phyloP scores from a whole-genome alignment of 2,797 vertebrate species.

The Choloepus didactylus region DNA sequence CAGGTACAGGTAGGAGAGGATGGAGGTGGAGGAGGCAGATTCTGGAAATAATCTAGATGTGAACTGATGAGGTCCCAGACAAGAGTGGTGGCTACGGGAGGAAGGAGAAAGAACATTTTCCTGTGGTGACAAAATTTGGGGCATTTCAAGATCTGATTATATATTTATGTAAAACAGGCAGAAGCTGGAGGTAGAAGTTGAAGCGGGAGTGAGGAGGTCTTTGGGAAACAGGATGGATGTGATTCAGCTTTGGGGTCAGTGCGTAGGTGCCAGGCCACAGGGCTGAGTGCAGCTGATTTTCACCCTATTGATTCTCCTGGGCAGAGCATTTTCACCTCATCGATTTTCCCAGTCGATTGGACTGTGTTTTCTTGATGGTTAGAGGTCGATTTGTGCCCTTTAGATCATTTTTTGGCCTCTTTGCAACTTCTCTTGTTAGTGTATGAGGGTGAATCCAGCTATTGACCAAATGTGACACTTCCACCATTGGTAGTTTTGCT shows the following conservation, averaged over 20 bases:
- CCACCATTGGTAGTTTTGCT: constrained; percentile 27
- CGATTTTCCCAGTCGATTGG: constrained; percentile 74
- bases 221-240: constrained; percentile 31
- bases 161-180: not conserved
- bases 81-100: not conserved
- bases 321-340: constrained; percentile 73
- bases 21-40: not conserved
- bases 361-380: constrained; percentile 72
- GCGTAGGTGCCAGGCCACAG: not conserved
- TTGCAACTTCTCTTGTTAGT: constrained; percentile 68
- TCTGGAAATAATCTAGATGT: constrained; percentile 18
- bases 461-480: constrained; percentile 67
- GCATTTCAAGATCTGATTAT: not conserved
- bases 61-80: constrained; percentile 25
- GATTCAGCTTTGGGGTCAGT: not conserved
- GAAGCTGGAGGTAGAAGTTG: not conserved
- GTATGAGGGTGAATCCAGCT: not conserved
- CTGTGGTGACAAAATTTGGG: not conserved
- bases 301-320: constrained; percentile 76
- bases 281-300: not conserved
- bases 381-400: constrained; percentile 70
- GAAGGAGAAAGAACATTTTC: constrained; percentile 23
- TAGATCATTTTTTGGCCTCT: constrained; percentile 67
- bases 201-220: not conserved
- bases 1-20: not conserved